Conservation (phyloP, 2,797 vertebrate genomes). For the Epinephelus coioides region DNA sequence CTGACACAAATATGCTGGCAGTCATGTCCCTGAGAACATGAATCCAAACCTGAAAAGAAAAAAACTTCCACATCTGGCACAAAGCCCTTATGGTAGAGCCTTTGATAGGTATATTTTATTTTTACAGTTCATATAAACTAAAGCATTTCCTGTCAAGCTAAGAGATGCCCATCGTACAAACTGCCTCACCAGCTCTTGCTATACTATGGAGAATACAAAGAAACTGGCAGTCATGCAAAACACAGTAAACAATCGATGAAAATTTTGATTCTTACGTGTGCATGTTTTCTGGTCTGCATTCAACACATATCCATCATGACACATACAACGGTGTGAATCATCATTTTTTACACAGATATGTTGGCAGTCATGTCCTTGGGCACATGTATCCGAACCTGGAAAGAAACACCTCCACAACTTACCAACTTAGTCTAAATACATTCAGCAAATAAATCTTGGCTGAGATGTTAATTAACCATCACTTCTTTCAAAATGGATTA, state of each 20-base stretch:
- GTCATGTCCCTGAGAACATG: conserved; percentile 75
- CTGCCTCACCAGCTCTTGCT: background rate
- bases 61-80: background rate
- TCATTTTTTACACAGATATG: conserved; percentile 79
- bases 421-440: background rate
- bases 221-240: background rate
- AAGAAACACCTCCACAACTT: conserved; percentile 32
- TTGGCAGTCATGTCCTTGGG: conserved; percentile 78
- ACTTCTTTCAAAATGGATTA: no score
- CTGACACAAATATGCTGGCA: conserved; percentile 83
- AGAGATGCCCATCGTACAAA: no score
- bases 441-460: no score
- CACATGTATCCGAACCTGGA: conserved; percentile 77
- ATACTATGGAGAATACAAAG: background rate
- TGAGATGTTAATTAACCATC: no score
- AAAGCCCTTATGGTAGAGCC: background rate
- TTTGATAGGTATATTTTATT: background rate
- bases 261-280: conserved; percentile 41
- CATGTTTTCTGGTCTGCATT: conserved; percentile 82
- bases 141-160: background rate
- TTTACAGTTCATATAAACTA: background rate
- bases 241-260: background rate
- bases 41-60: conserved; percentile 67
- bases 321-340: conserved; percentile 77
- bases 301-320: conserved; percentile 79